phyloP scores from a whole-genome alignment of 2,888 invertebrate species.

The Agrotis segetum region DNA sequence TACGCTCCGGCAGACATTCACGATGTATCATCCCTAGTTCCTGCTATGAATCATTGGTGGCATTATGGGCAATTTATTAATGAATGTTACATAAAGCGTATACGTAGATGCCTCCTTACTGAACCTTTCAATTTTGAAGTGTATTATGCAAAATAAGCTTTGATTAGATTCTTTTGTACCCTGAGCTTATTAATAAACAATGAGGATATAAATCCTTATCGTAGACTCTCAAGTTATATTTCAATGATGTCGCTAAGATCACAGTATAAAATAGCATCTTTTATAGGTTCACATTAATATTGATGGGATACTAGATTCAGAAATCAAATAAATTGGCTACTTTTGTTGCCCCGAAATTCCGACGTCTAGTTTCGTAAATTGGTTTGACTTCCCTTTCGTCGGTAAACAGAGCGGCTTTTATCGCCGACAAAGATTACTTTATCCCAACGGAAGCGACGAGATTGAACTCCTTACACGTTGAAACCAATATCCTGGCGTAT shows the following conservation, averaged over 20 bases:
- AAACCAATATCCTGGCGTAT: conserved; percentile 79
- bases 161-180: conserved; percentile 14
- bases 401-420: conserved; percentile 75
- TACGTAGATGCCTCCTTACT: background rate
- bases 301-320: conserved; percentile 55
- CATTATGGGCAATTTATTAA: conserved; percentile 65
- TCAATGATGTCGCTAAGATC: conserved; percentile 30
- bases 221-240: conserved; percentile 25
- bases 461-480: conserved; percentile 76
- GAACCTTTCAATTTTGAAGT: background rate
- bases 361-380: conserved; percentile 71
- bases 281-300: conserved; percentile 42
- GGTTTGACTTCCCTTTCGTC: conserved; percentile 74
- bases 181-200: conserved; percentile 27
- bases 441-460: conserved; percentile 74
- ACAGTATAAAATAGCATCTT: conserved; percentile 36
- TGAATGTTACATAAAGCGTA: conserved; percentile 34
- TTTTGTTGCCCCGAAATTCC: conserved; percentile 67
- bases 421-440: conserved; percentile 75
- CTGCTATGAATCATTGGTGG: conserved; percentile 68
- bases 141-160: conserved; percentile 3
- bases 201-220: conserved; percentile 17
- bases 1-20: conserved; percentile 70
- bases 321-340: conserved; percentile 63
- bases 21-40: conserved; percentile 70